These are phyloP conservation scores for Spilarctia lutea DNA, from an alignment of 2,888 invertebrate species.

Conservation along the genomic window DNA sequence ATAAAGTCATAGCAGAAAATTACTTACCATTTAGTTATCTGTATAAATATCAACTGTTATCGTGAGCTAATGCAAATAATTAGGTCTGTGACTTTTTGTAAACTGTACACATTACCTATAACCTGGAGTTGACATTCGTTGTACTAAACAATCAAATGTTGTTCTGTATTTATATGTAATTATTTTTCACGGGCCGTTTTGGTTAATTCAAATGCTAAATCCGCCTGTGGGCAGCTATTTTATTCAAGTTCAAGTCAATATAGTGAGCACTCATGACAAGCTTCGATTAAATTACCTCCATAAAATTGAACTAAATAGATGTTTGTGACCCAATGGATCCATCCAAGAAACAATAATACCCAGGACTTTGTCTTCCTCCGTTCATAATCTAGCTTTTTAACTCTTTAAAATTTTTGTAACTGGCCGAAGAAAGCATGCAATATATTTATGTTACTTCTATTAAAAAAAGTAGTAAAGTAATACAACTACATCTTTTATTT, in stretches of 20 bases:
- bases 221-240: too few species aligned
- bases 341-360: background rate
- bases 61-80: conserved; percentile 53
- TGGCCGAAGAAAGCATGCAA: background rate
- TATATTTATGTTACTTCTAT: background rate
- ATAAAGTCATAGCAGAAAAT: conserved; percentile 20
- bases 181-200: too few species aligned
- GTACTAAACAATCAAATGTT: conserved; percentile 35
- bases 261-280: too few species aligned
- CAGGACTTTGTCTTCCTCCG: background rate
- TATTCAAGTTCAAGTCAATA: too few species aligned
- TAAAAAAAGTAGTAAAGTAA: background rate
- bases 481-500: background rate
- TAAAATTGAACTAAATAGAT: too few species aligned
- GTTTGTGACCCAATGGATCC: background rate
- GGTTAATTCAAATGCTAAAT: too few species aligned
- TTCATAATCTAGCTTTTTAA: background rate
- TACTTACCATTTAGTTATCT: conserved; percentile 42
- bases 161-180: conserved; percentile 14
- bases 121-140: conserved; percentile 39
- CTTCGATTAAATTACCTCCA: too few species aligned
- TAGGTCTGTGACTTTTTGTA: conserved; percentile 52
- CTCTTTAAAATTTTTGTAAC: too few species aligned
- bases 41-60: conserved; percentile 45
- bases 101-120: conserved; percentile 47